These are phyloP conservation scores for Potamarius usumacintae DNA, from an alignment of 2,113 vertebrate species.

Conservation along the genomic window DNA sequence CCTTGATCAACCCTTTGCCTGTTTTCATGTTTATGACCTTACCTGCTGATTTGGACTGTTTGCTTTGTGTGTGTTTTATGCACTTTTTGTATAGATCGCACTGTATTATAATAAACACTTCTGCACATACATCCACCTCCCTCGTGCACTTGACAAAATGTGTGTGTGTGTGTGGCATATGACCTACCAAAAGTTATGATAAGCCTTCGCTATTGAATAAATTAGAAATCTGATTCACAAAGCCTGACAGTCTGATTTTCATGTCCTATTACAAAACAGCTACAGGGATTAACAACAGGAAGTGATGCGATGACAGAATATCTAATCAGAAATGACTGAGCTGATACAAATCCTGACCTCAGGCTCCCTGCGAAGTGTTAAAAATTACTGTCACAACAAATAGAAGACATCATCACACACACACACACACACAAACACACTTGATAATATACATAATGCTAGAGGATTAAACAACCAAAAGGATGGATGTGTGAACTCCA, in stretches of 20 bases:
- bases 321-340: slow-evolving; percentile 32
- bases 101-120: too few species aligned
- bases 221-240: neutral
- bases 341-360: slow-evolving; percentile 41
- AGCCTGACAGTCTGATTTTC: slow-evolving; percentile 4
- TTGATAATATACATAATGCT: neutral
- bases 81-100: too few species aligned
- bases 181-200: neutral
- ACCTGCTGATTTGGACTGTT: too few species aligned
- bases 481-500: neutral
- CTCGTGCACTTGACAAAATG: neutral
- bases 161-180: neutral
- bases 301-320: slow-evolving; percentile 10
- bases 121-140: too few species aligned
- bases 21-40: too few species aligned
- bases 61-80: too few species aligned
- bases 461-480: neutral
- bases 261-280: neutral
- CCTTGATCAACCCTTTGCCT: too few species aligned
- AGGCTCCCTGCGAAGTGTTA: slow-evolving; percentile 31
- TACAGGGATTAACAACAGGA: slow-evolving; percentile 12
- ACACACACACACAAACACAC: slow-evolving; percentile 8
- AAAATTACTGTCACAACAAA: slow-evolving; percentile 23
- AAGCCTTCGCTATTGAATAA: neutral
- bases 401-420: neutral